Conservation (phyloP, 2,888 invertebrate species). For the Octonoba sinensis region DNA sequence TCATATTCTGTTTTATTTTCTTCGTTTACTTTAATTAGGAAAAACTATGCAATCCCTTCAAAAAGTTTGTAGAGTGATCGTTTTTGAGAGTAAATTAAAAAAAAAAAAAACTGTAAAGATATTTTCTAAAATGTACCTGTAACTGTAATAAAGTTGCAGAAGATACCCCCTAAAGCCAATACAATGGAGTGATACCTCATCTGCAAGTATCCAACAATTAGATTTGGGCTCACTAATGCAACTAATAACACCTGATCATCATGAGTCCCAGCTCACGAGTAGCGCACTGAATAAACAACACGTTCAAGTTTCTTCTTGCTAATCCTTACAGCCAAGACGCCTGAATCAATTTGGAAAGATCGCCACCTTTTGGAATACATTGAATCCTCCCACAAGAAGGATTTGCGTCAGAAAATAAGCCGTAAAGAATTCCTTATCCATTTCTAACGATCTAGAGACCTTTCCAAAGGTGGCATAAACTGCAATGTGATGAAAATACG, state of each 20-base stretch:
- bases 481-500: too few species aligned
- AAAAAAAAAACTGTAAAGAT: too few species aligned
- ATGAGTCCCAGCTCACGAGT: conserved; percentile 18
- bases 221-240: background rate
- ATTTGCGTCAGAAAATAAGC: conserved; percentile 31
- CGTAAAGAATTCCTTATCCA: background rate
- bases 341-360: conserved; percentile 33
- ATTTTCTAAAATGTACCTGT: background rate
- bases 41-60: too few species aligned
- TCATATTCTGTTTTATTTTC: too few species aligned
- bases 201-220: conserved; percentile 31
- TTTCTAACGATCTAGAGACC: too few species aligned
- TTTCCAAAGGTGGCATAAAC: too few species aligned
- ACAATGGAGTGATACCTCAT: conserved; percentile 46
- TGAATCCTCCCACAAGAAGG: conserved; percentile 8
- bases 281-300: conserved; percentile 39
- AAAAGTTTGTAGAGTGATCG: too few species aligned
- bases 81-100: too few species aligned
- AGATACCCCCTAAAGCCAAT: conserved; percentile 33
- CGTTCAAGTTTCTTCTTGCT: conserved; percentile 10
- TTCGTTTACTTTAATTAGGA: too few species aligned
- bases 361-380: conserved; percentile 18
- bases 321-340: conserved; percentile 31
- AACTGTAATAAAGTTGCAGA: conserved; percentile 33
- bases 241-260: conserved; percentile 20